Base-by-base conservation (phyloP, 1,140 invertebrate genomes). In the Coptotermes formosanus region DNA sequence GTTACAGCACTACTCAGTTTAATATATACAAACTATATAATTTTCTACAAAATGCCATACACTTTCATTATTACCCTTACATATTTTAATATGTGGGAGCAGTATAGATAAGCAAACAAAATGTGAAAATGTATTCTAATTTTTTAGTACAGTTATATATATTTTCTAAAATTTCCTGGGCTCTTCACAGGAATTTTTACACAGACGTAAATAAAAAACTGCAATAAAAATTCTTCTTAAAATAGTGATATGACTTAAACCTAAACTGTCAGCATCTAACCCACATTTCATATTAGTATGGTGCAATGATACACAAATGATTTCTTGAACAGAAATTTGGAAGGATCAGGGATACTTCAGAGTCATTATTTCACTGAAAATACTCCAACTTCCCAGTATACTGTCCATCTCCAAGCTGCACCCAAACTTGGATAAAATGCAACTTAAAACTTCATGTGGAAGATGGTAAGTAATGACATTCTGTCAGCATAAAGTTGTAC, bases 21-120 rank as follows among this genome's bases (percentile, higher is more conserved):
- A 64, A 75, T 85, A 85, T 85, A 85, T 85, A 85, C 85, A 85
- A 85, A 85, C 85, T 85, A 85, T 85, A 85, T 75, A 75, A 83
- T 75, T 85, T 32, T 81, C 85, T 85, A 85, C 85, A 85, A 85
- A 85, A 48, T 85, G 85, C 85, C 85, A 85, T 85, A 85, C 85
- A 85, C 38, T 85, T 84, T 23, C 81, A 45, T 81, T 44, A 85
- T 52, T 59, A 85, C 75, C 64, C 59, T 85, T 85, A 85, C 85
- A 85, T 85, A 75, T 75, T 85, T 85, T 82, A 85, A 85, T 85
- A 85, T 82, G 75, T 69, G 59, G 59, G 85, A 85, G 59, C 38
- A 82, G 59, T 81, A 85, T 44, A 85, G 75, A 69, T 85, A 85
- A 85, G 85, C 85, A 85, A 85, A 85, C 85, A 85, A 85, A 85